phyloP scores from a whole-genome alignment of 2,797 vertebrate genomes.

The Enteromius treurensis region DNA sequence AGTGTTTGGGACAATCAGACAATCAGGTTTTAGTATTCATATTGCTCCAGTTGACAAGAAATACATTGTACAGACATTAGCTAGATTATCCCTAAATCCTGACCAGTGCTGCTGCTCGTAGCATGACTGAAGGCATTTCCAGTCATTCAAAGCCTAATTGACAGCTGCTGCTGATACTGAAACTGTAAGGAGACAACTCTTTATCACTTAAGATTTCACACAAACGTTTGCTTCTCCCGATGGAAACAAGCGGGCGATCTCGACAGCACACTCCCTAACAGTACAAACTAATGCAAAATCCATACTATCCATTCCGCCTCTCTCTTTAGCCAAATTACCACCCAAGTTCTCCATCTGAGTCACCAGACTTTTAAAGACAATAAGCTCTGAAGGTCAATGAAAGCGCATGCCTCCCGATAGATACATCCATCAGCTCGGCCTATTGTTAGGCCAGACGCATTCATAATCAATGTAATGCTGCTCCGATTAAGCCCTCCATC shows the following conservation, averaged over 20 bases:
- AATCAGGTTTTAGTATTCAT: background rate
- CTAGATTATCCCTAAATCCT: background rate
- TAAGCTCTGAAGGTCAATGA: conserved; percentile 58
- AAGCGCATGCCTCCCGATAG: conserved; percentile 56
- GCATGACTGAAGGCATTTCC: conserved; percentile 2
- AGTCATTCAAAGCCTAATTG: conserved; percentile 8
- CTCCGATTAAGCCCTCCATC: conserved; percentile 54
- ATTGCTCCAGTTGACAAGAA: background rate
- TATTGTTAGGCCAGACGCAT: conserved; percentile 62
- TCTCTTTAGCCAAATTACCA: conserved; percentile 41
- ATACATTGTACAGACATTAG: background rate
- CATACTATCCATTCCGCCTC: conserved; percentile 23
- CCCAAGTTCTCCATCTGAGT: conserved; percentile 43
- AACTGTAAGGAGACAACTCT: background rate
- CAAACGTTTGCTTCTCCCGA: conserved; percentile 14
- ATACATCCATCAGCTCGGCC: conserved; percentile 54
- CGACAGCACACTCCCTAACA: background rate
- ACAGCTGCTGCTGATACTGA: background rate
- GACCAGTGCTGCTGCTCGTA: background rate
- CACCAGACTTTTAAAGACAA: conserved; percentile 53
- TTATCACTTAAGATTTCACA: conserved; percentile 31
- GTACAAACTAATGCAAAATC: conserved; percentile 48
- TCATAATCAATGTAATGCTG: conserved; percentile 57
- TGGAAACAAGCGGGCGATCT: conserved; percentile 17
- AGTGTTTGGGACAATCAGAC: no score